Conservation (phyloP, 2,797 vertebrate species). For the Ispidina picta region DNA sequence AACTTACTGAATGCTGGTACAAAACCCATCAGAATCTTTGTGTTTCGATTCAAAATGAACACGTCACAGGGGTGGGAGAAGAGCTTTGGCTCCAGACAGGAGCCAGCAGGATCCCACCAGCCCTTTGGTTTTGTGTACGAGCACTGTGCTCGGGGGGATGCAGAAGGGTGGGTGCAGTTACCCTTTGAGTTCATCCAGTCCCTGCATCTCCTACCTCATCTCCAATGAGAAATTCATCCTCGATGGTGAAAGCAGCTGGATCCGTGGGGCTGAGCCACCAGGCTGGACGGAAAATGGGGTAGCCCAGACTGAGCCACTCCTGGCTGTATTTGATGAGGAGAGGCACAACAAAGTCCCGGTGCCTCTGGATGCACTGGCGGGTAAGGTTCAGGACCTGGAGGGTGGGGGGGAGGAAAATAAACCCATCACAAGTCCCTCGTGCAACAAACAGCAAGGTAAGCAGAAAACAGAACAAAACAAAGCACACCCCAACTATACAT, state of each 20-base stretch:
- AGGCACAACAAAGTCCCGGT: constrained; percentile 84
- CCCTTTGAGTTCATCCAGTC: not conserved
- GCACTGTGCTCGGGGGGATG: not conserved
- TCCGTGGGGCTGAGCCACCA: constrained; percentile 91
- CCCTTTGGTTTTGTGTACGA: not conserved
- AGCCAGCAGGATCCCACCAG: not conserved
- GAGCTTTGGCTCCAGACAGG: not conserved
- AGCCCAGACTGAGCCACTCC: constrained; percentile 81
- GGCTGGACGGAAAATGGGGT: constrained; percentile 87
- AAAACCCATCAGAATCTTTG: not conserved
- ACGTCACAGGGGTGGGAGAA: not conserved
- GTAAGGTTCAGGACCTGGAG: constrained; percentile 87
- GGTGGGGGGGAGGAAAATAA: not conserved
- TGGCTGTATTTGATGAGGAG: constrained; percentile 83
- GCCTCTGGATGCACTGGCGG: constrained; percentile 81
- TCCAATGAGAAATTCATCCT: constrained; percentile 92
- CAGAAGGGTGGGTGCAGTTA: accelerated
- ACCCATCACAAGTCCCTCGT: too few species aligned
- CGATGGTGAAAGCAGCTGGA: constrained; percentile 82
- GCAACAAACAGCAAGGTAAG: not conserved
- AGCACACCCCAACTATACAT: too few species aligned
- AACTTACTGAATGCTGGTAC: not conserved
- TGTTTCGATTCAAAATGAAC: not conserved
- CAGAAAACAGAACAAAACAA: not conserved
- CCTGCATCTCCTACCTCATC: constrained; percentile 80